Evolutionary conservation across 2,888 invertebrate genomes (phyloP), one percentile per base, ranked within the genome.

Genomic region (Spisula solida): DNA sequence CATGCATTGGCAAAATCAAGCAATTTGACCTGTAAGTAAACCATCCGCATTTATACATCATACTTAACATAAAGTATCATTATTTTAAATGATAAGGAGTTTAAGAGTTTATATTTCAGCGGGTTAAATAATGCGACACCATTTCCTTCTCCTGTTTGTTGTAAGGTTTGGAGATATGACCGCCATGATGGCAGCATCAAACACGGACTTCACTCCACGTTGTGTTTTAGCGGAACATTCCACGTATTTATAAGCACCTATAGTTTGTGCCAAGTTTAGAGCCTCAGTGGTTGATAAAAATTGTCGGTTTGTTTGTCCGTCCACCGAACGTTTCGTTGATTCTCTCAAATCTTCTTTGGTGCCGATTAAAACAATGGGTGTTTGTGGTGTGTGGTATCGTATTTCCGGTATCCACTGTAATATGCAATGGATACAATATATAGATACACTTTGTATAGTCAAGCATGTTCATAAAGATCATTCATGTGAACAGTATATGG

Each of bases 201-300:
- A 99, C 94, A 99, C 99, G 90, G 98, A 99, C 97, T 99, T 99
- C 94, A 99, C 97, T 83, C 99, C 99, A 97, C 99, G 99, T 97
- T 99, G 99, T 95, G 99, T 99, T 93, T 99, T 97, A 95, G 99
- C 99, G 25, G 99, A 99, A 97, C 99, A 99, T 97, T 99, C 99
- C 95, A 99, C 97, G 97, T 99, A 99, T 97, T 99, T 99, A 81
- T 99, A 99, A 31, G 99, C 99, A 25, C 94, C 94, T 31, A 96
- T 95, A 89, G 96, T 96, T 92, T 96, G 96, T 48, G 96, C 95
- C 95, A 96, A 95, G 92, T 99, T 98, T 95, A 99, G 97, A 93
- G 25, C 82, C 47, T 82, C 82, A 1, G 34, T 31, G 12, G 82
- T 47, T n/a, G 82, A n/a, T 25, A 82, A 25, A 10, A 12, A 47